Conservation (phyloP, 2,113 vertebrate species). For the Xiphorhynchus elegans region DNA sequence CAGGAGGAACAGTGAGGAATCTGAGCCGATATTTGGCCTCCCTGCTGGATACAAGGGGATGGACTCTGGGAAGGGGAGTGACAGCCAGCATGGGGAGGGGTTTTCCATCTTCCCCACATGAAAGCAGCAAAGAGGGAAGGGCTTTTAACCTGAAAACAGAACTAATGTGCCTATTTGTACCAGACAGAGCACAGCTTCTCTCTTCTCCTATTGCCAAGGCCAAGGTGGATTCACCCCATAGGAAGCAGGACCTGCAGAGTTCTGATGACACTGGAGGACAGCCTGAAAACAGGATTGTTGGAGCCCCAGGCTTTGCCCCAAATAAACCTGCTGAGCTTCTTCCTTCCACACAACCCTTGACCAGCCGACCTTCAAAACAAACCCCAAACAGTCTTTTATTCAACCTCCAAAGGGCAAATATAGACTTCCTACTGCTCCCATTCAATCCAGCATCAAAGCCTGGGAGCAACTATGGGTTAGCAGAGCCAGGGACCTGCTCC, state of each 20-base stretch:
- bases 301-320: not conserved
- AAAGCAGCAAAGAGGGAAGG: not conserved
- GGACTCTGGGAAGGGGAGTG: not conserved
- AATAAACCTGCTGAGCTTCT: conserved; percentile 46
- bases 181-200: not conserved
- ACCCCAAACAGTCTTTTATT: not conserved
- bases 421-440: not conserved
- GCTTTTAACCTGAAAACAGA: not conserved
- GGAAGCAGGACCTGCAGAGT: conserved; percentile 28
- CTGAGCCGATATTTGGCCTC: not conserved
- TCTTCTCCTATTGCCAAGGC: not conserved
- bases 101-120: not conserved
- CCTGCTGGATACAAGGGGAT: not conserved
- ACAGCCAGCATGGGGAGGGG: not conserved
- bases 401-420: not conserved
- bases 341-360: not conserved
- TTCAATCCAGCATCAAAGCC: not conserved
- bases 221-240: not conserved
- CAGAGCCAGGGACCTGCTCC: not conserved
- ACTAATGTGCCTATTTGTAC: not conserved
- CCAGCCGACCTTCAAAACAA: not conserved
- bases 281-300: conserved; percentile 12
- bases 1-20: not conserved
- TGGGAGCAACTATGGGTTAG: accelerated
- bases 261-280: conserved; percentile 30